Evolutionary conservation across 92 coral and sea anemone species (phyloP).

Genomic region (Epizoanthus scotinus): DNA sequence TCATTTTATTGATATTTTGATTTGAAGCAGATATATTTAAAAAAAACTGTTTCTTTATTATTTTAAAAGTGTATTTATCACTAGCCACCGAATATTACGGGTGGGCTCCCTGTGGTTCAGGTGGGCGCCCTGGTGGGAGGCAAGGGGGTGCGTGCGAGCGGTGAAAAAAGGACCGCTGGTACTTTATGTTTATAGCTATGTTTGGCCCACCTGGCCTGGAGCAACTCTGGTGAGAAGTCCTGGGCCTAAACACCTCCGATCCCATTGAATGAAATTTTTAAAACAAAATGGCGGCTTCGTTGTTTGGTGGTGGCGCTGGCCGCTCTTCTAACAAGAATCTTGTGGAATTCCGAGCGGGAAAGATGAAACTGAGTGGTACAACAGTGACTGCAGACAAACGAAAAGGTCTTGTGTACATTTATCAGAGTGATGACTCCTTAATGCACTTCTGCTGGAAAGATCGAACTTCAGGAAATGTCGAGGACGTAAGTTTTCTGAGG

Average conservation of each 20-base stretch:
- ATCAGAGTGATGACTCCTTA: conserved; percentile 94
- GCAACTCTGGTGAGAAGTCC: neutral
- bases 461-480: conserved; percentile 84
- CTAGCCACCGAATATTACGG: no score
- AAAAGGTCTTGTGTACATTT: conserved; percentile 91
- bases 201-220: no score
- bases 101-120: no score
- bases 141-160: no score
- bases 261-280: no score
- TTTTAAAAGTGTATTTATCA: no score
- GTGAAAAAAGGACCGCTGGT: no score
- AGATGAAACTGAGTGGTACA: conserved; percentile 86
- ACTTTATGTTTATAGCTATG: no score
- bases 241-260: neutral
- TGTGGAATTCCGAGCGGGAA: conserved; percentile 97
- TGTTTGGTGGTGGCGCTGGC: conserved; percentile 75
- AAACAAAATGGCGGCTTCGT: conserved; percentile 88
- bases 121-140: no score
- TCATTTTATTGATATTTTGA: no score
- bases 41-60: no score
- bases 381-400: conserved; percentile 99
- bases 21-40: no score
- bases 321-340: conserved; percentile 89
- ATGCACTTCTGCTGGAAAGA: conserved; percentile 99
- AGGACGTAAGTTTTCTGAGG: conserved; percentile 95